Conservation (phyloP, 1,140 invertebrate species). For the Araneus ventricosus region DNA sequence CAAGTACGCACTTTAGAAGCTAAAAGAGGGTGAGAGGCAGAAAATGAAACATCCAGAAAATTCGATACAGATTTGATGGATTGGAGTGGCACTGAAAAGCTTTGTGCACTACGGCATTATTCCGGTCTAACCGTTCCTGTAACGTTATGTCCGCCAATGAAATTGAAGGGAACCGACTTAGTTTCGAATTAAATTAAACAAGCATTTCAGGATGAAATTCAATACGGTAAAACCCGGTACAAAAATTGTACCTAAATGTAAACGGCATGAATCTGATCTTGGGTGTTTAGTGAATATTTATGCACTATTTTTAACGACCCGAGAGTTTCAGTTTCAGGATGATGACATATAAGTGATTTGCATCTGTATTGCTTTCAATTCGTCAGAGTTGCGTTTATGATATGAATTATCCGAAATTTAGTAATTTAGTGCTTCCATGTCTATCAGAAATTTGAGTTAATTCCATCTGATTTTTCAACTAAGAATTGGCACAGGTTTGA, state of each 20-base stretch:
- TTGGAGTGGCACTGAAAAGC: constrained; percentile 13
- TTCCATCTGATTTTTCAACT: too few species aligned
- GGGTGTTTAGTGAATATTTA: constrained; percentile 11
- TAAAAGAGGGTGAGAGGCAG: background rate
- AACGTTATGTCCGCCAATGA: background rate
- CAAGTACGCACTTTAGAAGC: background rate
- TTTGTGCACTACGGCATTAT: background rate
- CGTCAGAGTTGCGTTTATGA: too few species aligned
- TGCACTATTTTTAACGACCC: background rate
- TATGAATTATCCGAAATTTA: too few species aligned
- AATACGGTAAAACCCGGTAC: background rate
- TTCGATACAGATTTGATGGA: constrained; percentile 29
- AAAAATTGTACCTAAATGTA: background rate
- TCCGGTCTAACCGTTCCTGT: background rate
- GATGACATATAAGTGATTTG: background rate
- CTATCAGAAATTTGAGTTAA: too few species aligned
- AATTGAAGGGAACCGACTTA: background rate
- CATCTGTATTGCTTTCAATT: too few species aligned
- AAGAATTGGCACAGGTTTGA: too few species aligned
- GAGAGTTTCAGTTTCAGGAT: background rate
- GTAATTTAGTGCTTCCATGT: too few species aligned
- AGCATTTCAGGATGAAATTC: background rate
- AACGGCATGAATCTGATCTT: background rate
- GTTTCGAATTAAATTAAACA: constrained; percentile 31
- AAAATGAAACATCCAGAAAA: background rate